A percentile compares a stretch with the other conserved stretches of the same genome.
Evolutionary conservation across 2,797 vertebrate species (phyloP).

Genomic region (Trematomus bernacchii): DNA sequence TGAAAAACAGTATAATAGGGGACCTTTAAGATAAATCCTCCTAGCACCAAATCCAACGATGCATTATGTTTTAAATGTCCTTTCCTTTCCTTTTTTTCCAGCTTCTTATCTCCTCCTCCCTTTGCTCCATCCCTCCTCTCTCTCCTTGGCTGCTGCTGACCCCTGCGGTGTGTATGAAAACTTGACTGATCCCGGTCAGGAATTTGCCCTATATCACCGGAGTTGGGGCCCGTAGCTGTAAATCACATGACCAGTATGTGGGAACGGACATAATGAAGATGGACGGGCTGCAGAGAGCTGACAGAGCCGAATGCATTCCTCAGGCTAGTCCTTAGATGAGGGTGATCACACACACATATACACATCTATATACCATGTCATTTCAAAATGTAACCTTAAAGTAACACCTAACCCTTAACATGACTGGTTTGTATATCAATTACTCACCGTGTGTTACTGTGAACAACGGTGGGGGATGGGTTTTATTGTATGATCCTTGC

Average conservation of each 20-base stretch:
- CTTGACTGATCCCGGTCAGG: slow-evolving; percentile 72
- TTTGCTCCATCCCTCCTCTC: slow-evolving; percentile 24
- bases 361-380: neutral
- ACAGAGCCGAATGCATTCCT: slow-evolving; percentile 70
- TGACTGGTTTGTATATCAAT: no score
- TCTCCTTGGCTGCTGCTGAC: slow-evolving; percentile 55
- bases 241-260: slow-evolving; percentile 79
- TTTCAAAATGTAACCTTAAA: neutral
- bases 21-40: no score
- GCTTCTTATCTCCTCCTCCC: slow-evolving; percentile 25
- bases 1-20: no score
- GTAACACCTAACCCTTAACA: no score
- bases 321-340: slow-evolving; percentile 47
- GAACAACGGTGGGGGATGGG: no score
- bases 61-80: neutral
- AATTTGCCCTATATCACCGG: slow-evolving; percentile 78
- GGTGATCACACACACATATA: slow-evolving; percentile 28
- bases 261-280: slow-evolving; percentile 79
- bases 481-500: no score
- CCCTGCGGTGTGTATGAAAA: slow-evolving; percentile 70
- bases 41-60: neutral
- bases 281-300: slow-evolving; percentile 62
- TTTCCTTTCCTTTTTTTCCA: slow-evolving; percentile 20
- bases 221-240: slow-evolving; percentile 70
- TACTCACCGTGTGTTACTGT: no score